Conservation (phyloP, 2,888 invertebrate genomes). For the Phragmatobia fuliginosa region DNA sequence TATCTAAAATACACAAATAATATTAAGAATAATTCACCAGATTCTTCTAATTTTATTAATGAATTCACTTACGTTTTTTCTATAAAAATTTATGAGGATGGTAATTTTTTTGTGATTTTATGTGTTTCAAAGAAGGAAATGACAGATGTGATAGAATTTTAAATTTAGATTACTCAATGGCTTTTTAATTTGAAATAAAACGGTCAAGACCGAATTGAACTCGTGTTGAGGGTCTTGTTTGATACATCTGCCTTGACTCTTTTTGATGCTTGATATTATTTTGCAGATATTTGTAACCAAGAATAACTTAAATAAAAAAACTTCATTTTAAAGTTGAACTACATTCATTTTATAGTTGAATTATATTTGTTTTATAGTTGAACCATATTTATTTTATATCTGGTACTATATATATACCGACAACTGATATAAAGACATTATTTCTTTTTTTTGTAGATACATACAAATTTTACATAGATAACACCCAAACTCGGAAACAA, state of each 20-base stretch:
- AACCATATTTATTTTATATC: no score
- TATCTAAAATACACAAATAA: neutral
- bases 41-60: neutral
- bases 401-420: no score
- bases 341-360: no score
- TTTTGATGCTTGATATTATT: neutral
- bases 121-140: neutral
- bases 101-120: slow-evolving; percentile 18
- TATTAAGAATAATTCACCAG: neutral
- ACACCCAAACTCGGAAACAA: no score
- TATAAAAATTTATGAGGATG: slow-evolving; percentile 19
- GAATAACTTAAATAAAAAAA: no score
- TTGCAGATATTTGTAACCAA: neutral
- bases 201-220: neutral
- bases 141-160: slow-evolving; percentile 2
- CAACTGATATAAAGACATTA: no score
- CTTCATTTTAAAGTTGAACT: neutral
- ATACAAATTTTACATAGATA: no score
- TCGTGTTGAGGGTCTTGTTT: neutral
- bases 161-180: slow-evolving; percentile 2
- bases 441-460: no score
- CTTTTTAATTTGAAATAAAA: neutral
- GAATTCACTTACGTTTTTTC: slow-evolving; percentile 29
- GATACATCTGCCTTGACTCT: neutral
- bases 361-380: no score